phyloP scores from a whole-genome alignment of 2,797 vertebrate genomes.

The Spinibarbus caldwelli region DNA sequence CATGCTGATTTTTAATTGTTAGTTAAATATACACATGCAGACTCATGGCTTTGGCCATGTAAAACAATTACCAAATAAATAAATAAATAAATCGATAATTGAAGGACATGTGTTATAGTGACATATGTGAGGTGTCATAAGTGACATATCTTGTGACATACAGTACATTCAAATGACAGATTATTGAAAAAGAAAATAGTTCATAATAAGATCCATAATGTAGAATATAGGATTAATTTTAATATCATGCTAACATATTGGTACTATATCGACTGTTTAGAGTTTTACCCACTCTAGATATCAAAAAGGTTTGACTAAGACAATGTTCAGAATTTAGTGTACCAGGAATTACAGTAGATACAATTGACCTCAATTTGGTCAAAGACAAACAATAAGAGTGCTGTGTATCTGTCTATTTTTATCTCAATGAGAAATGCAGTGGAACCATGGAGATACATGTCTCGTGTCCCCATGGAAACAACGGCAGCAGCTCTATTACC shows the following conservation, averaged over 20 bases:
- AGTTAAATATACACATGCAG: too few relatives aligned
- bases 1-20: neutral
- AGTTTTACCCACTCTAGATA: neutral
- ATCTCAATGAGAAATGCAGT: neutral
- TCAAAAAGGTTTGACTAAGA: neutral
- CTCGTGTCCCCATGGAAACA: constrained; percentile 1
- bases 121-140: too few relatives aligned
- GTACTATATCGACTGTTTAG: neutral
- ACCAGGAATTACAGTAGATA: neutral
- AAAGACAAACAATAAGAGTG: neutral
- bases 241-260: neutral
- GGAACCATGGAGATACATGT: neutral
- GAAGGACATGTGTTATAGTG: too few relatives aligned
- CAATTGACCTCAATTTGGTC: neutral
- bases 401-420: neutral
- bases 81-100: too few relatives aligned
- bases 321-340: neutral
- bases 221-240: neutral
- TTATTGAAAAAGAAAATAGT: neutral
- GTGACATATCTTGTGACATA: neutral
- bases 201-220: neutral
- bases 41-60: too few relatives aligned
- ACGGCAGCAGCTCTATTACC: neutral
- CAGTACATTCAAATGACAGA: neutral
- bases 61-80: too few relatives aligned